phyloP scores from a whole-genome alignment of 2,113 vertebrate species.

The Notothenia rossii region DNA sequence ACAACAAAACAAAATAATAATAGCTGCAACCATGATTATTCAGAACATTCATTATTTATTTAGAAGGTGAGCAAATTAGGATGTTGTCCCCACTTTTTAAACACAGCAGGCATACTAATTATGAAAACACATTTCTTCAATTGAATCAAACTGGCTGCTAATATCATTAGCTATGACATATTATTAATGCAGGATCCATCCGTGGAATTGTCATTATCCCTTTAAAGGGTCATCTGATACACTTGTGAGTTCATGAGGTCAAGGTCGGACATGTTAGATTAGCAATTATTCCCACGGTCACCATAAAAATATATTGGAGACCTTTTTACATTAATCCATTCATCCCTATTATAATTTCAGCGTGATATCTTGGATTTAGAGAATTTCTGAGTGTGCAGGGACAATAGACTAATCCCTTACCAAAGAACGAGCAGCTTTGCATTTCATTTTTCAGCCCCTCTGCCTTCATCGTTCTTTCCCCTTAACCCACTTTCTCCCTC shows the following conservation, averaged over 20 bases:
- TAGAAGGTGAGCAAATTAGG: neutral
- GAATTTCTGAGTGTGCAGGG: conserved; percentile 43
- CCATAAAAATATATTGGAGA: neutral
- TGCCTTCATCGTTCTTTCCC: conserved; percentile 48
- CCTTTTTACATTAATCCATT: conserved; percentile 9
- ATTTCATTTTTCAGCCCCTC: conserved; percentile 65
- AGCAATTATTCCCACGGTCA: neutral
- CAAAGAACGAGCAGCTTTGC: conserved; percentile 66
- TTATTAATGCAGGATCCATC: neutral
- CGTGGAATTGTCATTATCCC: neutral
- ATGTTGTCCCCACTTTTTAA: neutral
- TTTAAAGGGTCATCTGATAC: neutral
- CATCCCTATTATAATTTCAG: conserved; percentile 38
- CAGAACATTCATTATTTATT: neutral
- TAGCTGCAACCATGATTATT: too few relatives aligned
- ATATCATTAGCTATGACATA: neutral
- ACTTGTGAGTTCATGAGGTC: conserved; percentile 11
- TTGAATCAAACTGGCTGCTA: neutral
- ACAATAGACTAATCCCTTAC: conserved; percentile 59
- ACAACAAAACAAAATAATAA: too few relatives aligned
- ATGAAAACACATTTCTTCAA: neutral
- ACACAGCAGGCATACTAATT: neutral
- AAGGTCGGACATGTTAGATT: conserved; percentile 10
- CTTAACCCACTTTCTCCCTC: conserved; percentile 47
- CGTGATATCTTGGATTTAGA: conserved; percentile 35